These are phyloP conservation scores for Threskiornis aethiopicus DNA, from an alignment of 2,797 vertebrate species.

Conservation along the genomic window DNA sequence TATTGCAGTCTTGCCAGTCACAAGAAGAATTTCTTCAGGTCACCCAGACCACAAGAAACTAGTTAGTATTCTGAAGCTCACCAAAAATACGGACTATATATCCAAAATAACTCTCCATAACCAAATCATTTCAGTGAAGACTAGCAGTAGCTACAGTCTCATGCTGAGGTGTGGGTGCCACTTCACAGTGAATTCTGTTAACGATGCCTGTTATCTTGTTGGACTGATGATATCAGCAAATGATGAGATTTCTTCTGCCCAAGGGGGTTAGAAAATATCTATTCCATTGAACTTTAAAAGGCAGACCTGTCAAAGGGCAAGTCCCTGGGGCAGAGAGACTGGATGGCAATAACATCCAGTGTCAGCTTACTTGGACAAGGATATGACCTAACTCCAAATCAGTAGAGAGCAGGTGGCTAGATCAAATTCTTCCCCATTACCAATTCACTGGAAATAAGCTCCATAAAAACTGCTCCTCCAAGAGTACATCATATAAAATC, in stretches of 20 bases:
- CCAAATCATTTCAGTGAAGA: neutral
- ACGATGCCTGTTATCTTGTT: neutral
- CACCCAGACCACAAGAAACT: neutral
- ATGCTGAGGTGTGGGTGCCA: neutral
- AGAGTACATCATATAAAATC: neutral
- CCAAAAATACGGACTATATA: neutral
- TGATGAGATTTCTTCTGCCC: slow-evolving; percentile 34
- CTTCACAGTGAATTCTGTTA: slow-evolving; percentile 18
- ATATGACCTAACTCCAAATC: slow-evolving; percentile 37
- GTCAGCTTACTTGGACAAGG: slow-evolving; percentile 35
- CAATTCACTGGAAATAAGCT: slow-evolving; percentile 10
- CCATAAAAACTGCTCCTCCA: neutral
- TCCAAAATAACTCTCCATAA: neutral
- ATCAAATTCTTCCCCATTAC: slow-evolving; percentile 30
- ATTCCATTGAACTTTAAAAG: slow-evolving; percentile 55
- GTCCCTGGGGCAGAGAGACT: neutral
- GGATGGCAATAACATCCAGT: slow-evolving; percentile 41
- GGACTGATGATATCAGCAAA: slow-evolving; percentile 54
- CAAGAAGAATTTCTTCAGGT: slow-evolving; percentile 10
- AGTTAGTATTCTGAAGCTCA: neutral
- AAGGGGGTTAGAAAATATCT: slow-evolving; percentile 25
- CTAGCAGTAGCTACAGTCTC: neutral
- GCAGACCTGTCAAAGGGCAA: slow-evolving; percentile 41
- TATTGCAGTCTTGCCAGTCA: neutral
- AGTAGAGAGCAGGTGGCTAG: slow-evolving; percentile 15